phyloP scores from a whole-genome alignment of 2,113 vertebrate species.

The Hiodon tergisus region DNA sequence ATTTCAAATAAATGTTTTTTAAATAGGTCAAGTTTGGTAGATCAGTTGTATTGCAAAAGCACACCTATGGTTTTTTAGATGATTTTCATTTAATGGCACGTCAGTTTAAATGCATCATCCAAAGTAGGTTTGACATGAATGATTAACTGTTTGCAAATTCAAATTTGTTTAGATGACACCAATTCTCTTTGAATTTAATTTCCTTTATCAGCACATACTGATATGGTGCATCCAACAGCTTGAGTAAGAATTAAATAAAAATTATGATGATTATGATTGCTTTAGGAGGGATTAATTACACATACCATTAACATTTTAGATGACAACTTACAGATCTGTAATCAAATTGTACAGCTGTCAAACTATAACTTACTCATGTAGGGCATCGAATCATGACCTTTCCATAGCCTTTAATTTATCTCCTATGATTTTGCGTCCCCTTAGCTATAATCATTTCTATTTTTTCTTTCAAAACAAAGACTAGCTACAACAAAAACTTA shows the following conservation, averaged over 20 bases:
- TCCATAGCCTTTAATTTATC: neutral
- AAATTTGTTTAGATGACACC: neutral
- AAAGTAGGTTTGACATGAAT: neutral
- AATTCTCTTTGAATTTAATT: neutral
- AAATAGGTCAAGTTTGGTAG: neutral
- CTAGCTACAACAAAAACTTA: too few relatives aligned
- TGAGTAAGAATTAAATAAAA: neutral
- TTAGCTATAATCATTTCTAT: too few relatives aligned
- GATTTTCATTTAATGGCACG: neutral
- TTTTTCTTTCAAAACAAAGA: too few relatives aligned
- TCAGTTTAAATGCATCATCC: neutral
- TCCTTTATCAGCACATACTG: neutral
- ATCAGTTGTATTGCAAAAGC: neutral
- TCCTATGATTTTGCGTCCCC: neutral
- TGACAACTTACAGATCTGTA: neutral
- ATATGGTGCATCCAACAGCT: neutral
- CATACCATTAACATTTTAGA: slow-evolving; percentile 10
- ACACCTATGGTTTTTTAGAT: neutral
- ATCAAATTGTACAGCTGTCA: neutral
- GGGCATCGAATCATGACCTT: neutral
- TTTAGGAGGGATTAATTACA: neutral
- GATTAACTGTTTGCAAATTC: neutral
- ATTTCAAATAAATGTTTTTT: neutral
- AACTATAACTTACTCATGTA: neutral
- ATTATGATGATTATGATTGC: neutral